These are phyloP conservation scores for Caerostris darwini DNA, from an alignment of 1,140 invertebrate genomes.

Conservation along the genomic window DNA sequence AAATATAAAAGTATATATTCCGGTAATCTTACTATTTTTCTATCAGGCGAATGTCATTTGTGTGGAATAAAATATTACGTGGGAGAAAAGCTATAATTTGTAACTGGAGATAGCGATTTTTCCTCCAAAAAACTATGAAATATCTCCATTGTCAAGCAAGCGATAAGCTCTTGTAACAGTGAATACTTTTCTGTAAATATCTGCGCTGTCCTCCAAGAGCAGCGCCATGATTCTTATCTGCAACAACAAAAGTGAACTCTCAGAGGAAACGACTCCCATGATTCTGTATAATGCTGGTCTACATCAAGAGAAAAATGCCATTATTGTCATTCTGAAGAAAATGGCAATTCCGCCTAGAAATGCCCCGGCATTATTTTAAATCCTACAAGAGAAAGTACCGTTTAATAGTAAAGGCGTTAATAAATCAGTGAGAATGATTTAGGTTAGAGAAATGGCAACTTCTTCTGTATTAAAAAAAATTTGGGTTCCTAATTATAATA, in stretches of 20 bases:
- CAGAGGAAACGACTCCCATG: not conserved
- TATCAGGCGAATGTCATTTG: not conserved
- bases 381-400: not conserved
- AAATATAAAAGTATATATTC: too few relatives aligned
- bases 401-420: not conserved
- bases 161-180: not conserved
- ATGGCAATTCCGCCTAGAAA: not conserved
- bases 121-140: not conserved
- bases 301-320: not conserved
- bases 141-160: conserved; percentile 18
- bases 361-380: not conserved
- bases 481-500: too few relatives aligned
- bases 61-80: not conserved
- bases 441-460: too few relatives aligned
- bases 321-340: not conserved
- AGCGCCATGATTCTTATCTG: not conserved
- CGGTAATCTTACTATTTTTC: not conserved
- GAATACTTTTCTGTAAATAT: conserved; percentile 32
- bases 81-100: not conserved
- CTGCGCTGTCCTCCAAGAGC: not conserved
- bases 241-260: not conserved
- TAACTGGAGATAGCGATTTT: not conserved
- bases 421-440: too few relatives aligned
- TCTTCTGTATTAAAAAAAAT: too few relatives aligned
- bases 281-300: not conserved